Conservation (phyloP, 2,797 vertebrate species). For the Artibeus lituratus region DNA sequence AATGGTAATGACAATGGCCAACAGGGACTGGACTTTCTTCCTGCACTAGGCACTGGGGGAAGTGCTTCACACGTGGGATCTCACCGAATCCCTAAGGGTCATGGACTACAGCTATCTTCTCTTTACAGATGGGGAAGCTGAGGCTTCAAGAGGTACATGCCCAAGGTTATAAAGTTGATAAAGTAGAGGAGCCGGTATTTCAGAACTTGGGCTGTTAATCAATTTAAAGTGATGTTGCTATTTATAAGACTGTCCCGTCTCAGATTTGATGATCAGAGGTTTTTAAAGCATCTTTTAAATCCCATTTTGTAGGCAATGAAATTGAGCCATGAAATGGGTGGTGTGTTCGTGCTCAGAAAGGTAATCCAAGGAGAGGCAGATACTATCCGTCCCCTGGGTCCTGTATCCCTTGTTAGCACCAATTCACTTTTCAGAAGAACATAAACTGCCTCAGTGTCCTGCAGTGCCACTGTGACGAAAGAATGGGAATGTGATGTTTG, state of each 20-base stretch:
- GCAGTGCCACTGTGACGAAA: not conserved
- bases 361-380: not conserved
- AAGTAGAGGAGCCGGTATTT: not conserved
- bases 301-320: constrained; percentile 60
- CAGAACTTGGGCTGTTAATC: not conserved
- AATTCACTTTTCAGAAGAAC: constrained; percentile 25
- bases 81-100: not conserved
- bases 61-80: not conserved
- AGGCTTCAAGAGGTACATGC: not conserved
- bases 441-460: not conserved
- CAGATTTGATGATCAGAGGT: constrained; percentile 28
- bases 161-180: not conserved
- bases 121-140: not conserved
- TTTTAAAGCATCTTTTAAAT: constrained; percentile 69
- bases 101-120: not conserved
- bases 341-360: constrained; percentile 7
- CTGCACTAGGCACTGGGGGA: not conserved
- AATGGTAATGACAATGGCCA: not conserved
- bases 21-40: not conserved
- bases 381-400: not conserved
- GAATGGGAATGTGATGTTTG: constrained; percentile 19
- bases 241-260: not conserved
- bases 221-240: not conserved
- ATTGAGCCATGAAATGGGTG: constrained; percentile 53
- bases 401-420: not conserved